Evolutionary conservation across 1,140 invertebrate genomes (phyloP).

Genomic region (Drosophila neocordata): DNA sequence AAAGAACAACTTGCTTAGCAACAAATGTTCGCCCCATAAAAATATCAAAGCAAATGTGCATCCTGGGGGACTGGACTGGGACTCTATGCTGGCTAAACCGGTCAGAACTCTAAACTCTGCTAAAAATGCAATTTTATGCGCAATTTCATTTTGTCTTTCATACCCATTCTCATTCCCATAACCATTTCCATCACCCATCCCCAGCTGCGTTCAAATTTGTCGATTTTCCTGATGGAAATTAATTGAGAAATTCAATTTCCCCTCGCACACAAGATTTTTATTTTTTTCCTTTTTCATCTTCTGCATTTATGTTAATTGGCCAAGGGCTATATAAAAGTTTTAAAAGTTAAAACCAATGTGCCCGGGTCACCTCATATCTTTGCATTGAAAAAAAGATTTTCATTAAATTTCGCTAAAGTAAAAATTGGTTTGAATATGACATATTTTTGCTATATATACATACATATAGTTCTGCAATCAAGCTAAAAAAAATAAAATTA

Average conservation of each 20-base stretch:
- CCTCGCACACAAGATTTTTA: slow-evolving; percentile 33
- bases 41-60: slow-evolving; percentile 56
- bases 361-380: background rate
- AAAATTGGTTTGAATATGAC: no score
- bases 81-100: slow-evolving; percentile 24
- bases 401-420: no score
- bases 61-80: slow-evolving; percentile 45
- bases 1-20: slow-evolving; percentile 41
- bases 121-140: slow-evolving; percentile 71
- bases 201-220: slow-evolving; percentile 6
- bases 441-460: no score
- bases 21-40: slow-evolving; percentile 41
- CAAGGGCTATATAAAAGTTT: slow-evolving; percentile 4
- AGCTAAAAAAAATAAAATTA: no score
- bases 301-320: slow-evolving; percentile 70
- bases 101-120: slow-evolving; percentile 35
- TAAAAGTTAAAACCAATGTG: background rate
- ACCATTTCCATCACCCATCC: background rate
- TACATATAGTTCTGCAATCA: no score
- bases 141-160: slow-evolving; percentile 50
- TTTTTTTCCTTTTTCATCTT: background rate
- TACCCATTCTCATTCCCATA: background rate
- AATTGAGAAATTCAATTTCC: slow-evolving; percentile 76
- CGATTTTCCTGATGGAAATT: slow-evolving; percentile 48
- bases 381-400: background rate